Evolutionary conservation across 2,113 vertebrate genomes (phyloP), one percentile per base, ranked within the genome.

Genomic region (Dasyurus viverrinus): DNA sequence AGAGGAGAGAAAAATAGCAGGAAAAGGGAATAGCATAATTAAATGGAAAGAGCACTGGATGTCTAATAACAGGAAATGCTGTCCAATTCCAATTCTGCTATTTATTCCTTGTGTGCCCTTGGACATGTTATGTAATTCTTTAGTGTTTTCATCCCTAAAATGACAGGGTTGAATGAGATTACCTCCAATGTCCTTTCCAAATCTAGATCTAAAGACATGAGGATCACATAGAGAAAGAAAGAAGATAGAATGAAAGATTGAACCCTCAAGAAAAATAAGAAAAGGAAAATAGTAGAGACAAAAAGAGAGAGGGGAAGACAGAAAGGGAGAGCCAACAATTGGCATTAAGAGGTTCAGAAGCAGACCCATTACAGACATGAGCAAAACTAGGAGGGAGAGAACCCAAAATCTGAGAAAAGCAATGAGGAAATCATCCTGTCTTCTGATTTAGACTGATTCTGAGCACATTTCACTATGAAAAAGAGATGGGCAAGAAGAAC

Each of bases 391-490:
- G 19, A 84, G 36, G 68, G 36, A 42, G n/a, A 42, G n/a, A 42
- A 42, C 6, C 19, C n/a, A 5, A 23, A 23, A 84, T 84, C n/a
- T n/a, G 7, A 7, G 68, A 36, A 23, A 84, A 84, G 5, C 68
- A 42, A 23, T 84, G 68, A 84, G 6, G 42, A 48, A 48, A 42
- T 84, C n/a, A 23, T 42, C 68, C 19, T 22, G 23, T 42, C 19
- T 84, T 84, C 19, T 84, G 68, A 84, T 19, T 16, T 84, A 55
- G 52, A 93, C 60, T 91, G 76, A 8, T 68, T 10, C 47, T 92
- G 30, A 46, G 48, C 9, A 25, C 84, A 26, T 55, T 94, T 95
- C 53, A 27, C 7, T 96, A 84, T 94, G 93, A 89, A 89, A 8
- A 53, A 5, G n/a, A 52, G 1, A 25, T n/a, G 16, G 25, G 9